A percentile compares a stretch with the other conserved stretches of the same genome.
Conservation (phyloP, 2,888 invertebrate genomes). For the Agrenia bidenticulata region DNA sequence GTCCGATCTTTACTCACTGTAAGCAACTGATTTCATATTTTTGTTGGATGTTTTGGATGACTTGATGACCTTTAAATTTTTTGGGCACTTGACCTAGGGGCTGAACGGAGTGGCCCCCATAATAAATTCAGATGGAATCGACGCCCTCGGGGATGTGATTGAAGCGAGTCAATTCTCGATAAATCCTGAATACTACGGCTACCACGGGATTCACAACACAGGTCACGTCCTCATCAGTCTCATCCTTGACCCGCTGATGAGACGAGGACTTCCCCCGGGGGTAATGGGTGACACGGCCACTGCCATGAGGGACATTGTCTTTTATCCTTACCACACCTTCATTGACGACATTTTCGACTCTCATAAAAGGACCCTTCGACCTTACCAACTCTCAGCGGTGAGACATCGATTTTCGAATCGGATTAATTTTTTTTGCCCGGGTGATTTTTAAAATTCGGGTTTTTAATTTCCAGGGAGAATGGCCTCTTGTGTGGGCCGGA, state of each 20-base stretch:
- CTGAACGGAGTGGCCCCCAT: background rate
- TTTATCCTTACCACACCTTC: conserved; percentile 81
- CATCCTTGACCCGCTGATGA: conserved; percentile 64
- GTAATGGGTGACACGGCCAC: conserved; percentile 78
- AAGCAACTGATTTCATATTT: no score
- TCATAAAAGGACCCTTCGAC: conserved; percentile 69
- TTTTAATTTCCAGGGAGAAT: conserved; percentile 36
- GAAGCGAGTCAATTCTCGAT: conserved; percentile 63
- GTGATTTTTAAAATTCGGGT: background rate
- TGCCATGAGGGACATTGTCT: conserved; percentile 64
- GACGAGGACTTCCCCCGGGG: conserved; percentile 34
- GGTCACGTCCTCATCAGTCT: conserved; percentile 77
- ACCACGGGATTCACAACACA: conserved; percentile 67
- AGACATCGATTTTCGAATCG: background rate
- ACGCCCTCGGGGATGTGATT: conserved; percentile 75
- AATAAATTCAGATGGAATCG: conserved; percentile 60
- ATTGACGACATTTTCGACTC: conserved; percentile 75
- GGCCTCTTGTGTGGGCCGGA: conserved; percentile 37
- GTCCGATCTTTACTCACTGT: conserved; percentile 32
- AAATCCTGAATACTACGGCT: conserved; percentile 57
- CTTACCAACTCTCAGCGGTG: conserved; percentile 59
- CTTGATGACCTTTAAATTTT: background rate
- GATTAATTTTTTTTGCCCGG: background rate
- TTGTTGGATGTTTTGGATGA: background rate
- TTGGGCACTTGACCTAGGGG: background rate